Percentiles rank a stretch among this genome's conserved stretches.
These are phyloP conservation scores for Bombus polaris DNA, from an alignment of 1,140 invertebrate species.

Conservation along the genomic window DNA sequence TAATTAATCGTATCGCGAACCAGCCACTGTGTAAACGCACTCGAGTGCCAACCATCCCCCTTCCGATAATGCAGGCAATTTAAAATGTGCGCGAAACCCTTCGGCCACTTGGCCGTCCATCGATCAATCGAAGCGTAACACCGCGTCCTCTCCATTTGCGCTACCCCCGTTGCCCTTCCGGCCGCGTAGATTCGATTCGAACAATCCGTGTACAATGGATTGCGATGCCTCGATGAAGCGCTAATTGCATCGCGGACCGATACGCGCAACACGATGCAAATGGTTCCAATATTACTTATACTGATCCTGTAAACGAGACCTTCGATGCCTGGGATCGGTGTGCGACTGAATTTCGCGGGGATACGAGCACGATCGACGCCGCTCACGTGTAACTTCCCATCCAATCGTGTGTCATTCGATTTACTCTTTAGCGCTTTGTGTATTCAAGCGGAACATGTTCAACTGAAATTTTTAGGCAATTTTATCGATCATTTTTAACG, in stretches of 20 bases:
- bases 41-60: not conserved
- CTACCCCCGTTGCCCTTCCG: not conserved
- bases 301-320: slow-evolving; percentile 1
- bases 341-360: slow-evolving; percentile 18
- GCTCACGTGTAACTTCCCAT: not conserved
- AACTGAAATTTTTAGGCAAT: not conserved
- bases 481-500: not conserved
- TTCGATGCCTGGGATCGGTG: not conserved
- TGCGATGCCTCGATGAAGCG: slow-evolving; percentile 66
- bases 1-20: not conserved
- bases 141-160: not conserved
- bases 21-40: slow-evolving; percentile 19
- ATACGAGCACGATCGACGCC: not conserved
- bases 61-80: slow-evolving; percentile 22
- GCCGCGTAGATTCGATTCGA: not conserved
- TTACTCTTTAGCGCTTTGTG: not conserved
- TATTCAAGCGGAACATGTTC: not conserved
- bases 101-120: not conserved
- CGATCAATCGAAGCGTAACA: slow-evolving; percentile 10
- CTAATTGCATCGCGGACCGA: slow-evolving; percentile 61
- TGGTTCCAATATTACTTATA: slow-evolving; percentile 19
- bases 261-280: slow-evolving; percentile 21
- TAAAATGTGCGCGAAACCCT: not conserved
- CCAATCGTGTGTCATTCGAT: slow-evolving; percentile 2
- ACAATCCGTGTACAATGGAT: slow-evolving; percentile 1